Evolutionary conservation across 2,113 vertebrate species (phyloP).

Genomic region (Pogonocichla stellata): DNA sequence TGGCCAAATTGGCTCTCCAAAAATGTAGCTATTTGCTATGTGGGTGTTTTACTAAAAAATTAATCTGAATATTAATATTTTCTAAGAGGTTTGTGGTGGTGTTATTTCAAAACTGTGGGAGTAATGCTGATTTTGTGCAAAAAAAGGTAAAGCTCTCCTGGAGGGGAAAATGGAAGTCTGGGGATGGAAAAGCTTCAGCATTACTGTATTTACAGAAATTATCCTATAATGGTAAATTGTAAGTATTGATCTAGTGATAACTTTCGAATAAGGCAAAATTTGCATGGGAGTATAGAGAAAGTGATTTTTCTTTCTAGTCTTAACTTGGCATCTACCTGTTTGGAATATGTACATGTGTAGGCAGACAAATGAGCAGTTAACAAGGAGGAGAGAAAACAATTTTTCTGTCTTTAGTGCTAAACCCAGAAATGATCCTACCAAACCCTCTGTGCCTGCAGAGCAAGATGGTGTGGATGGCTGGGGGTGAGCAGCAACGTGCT

Average conservation of each 20-base stretch:
- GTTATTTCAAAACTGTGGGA: not conserved
- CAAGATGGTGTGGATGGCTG: not conserved
- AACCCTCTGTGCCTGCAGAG: not conserved
- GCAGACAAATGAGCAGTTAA: not conserved
- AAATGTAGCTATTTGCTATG: slow-evolving; percentile 4
- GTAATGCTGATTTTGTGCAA: not conserved
- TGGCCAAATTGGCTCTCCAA: not conserved
- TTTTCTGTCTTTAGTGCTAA: not conserved
- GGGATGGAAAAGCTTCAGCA: not conserved
- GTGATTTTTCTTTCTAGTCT: not conserved
- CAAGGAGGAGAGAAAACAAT: not conserved
- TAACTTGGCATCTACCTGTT: not conserved
- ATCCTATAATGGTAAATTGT: not conserved
- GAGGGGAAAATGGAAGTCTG: not conserved
- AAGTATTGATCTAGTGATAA: not conserved
- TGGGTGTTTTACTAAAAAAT: not conserved
- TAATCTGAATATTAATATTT: not conserved
- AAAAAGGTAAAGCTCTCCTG: not conserved
- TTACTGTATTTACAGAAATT: not conserved
- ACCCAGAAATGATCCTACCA: not conserved
- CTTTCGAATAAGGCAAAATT: not conserved
- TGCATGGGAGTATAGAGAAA: not conserved
- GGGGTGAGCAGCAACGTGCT: accelerated
- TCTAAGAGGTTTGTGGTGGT: not conserved
- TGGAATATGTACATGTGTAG: not conserved